Percentiles rank a stretch among this genome's conserved stretches.
Conservation (phyloP, 2,888 invertebrate genomes). For the Loripinus fragilis region DNA sequence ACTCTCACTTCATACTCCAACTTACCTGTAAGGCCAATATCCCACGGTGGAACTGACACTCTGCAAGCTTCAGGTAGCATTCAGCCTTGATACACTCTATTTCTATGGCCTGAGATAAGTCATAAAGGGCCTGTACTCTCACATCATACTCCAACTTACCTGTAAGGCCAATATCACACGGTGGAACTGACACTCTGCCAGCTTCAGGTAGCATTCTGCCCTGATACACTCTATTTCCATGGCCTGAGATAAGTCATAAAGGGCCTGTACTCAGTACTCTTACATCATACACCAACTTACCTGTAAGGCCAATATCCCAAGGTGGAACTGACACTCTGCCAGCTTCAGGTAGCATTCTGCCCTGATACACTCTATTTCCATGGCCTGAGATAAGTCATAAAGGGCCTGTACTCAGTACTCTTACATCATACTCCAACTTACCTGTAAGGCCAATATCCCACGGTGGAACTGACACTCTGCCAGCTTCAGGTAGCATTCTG, state of each 20-base stretch:
- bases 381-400: slow-evolving; percentile 41
- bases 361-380: slow-evolving; percentile 38
- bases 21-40: slow-evolving; percentile 44
- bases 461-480: slow-evolving; percentile 54
- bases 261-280: slow-evolving; percentile 28
- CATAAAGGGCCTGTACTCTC: slow-evolving; percentile 35
- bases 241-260: slow-evolving; percentile 41
- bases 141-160: slow-evolving; percentile 39
- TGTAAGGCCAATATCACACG: slow-evolving; percentile 45
- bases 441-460: slow-evolving; percentile 48
- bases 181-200: slow-evolving; percentile 56
- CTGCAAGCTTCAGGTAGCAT: slow-evolving; percentile 45
- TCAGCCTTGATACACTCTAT: slow-evolving; percentile 38
- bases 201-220: slow-evolving; percentile 42
- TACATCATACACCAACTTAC: slow-evolving; percentile 36
- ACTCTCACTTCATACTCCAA: slow-evolving; percentile 36
- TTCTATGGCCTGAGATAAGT: slow-evolving; percentile 44
- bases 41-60: slow-evolving; percentile 54
- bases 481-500: slow-evolving; percentile 47
- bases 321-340: slow-evolving; percentile 54
- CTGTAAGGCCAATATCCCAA: slow-evolving; percentile 47
- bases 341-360: slow-evolving; percentile 47
- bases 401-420: too few relatives aligned
- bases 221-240: slow-evolving; percentile 41
- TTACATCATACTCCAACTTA: slow-evolving; percentile 35